Evolutionary conservation across 2,113 vertebrate genomes (phyloP).

Genomic region (Crotalus horridus): DNA sequence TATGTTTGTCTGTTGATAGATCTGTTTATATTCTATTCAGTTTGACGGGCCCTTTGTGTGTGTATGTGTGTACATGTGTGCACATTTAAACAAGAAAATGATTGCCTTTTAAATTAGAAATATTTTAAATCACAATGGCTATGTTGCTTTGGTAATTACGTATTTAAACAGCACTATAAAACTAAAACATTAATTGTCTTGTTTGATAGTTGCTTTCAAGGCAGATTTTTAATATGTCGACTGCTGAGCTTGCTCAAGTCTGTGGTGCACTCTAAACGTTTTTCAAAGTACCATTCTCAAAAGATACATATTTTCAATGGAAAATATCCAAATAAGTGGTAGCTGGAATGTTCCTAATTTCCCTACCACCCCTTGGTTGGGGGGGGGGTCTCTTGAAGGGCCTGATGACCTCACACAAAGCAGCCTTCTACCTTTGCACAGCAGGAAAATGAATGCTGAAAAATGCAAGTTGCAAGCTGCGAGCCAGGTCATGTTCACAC

Average conservation of each 20-base stretch:
- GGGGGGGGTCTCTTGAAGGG: not conserved
- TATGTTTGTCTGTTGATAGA: not conserved
- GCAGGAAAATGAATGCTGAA: constrained; percentile 14
- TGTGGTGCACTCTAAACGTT: not conserved
- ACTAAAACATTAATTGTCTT: not conserved
- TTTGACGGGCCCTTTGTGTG: not conserved
- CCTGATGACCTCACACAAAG: constrained; percentile 40
- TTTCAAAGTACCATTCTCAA: not conserved
- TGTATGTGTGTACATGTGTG: not conserved
- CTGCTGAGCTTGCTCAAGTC: not conserved
- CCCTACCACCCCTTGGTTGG: not conserved
- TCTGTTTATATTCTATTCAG: not conserved
- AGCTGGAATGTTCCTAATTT: constrained; percentile 3
- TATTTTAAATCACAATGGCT: not conserved
- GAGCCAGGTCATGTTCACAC: not conserved
- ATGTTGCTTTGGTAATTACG: not conserved
- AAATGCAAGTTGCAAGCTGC: not conserved
- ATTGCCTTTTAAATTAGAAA: not conserved
- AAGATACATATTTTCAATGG: constrained; percentile 25
- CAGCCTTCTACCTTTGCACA: constrained; percentile 20
- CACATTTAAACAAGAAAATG: not conserved
- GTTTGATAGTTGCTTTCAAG: not conserved
- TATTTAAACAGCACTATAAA: not conserved
- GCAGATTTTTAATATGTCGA: not conserved
- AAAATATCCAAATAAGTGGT: constrained; percentile 17